These are phyloP conservation scores for Acleris cristana DNA, from an alignment of 2,888 invertebrate species.

Conservation along the genomic window DNA sequence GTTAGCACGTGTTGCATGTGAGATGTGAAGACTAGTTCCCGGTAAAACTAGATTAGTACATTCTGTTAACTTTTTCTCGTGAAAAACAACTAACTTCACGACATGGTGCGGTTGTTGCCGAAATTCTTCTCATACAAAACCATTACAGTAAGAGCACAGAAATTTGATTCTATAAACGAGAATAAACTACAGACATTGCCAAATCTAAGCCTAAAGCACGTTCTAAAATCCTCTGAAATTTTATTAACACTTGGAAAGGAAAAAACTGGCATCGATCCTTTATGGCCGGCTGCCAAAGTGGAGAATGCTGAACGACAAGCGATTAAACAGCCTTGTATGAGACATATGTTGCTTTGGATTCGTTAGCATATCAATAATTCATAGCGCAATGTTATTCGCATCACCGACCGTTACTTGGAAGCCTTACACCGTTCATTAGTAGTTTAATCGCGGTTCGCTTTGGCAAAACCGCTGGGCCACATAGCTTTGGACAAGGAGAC, in stretches of 20 bases:
- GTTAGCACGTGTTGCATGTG: slow-evolving; percentile 39
- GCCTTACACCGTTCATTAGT: slow-evolving; percentile 79
- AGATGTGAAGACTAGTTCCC: slow-evolving; percentile 34
- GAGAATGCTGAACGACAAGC: slow-evolving; percentile 48
- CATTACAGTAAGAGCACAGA: slow-evolving; percentile 1
- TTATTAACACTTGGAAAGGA: slow-evolving; percentile 39
- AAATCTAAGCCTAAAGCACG: slow-evolving; percentile 45
- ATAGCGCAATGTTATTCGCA: slow-evolving; percentile 76
- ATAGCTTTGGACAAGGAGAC: slow-evolving; percentile 60
- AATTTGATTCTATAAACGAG: slow-evolving; percentile 28
- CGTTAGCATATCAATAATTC: slow-evolving; percentile 79
- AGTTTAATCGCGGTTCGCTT: slow-evolving; percentile 76
- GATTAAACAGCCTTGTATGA: slow-evolving; percentile 68
- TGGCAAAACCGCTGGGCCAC: slow-evolving; percentile 82
- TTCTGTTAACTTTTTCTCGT: slow-evolving; percentile 11
- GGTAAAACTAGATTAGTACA: slow-evolving; percentile 27
- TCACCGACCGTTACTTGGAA: slow-evolving; percentile 81
- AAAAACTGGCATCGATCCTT: slow-evolving; percentile 33
- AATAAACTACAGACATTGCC: slow-evolving; percentile 50
- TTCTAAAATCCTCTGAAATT: slow-evolving; percentile 46
- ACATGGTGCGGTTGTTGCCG: background rate
- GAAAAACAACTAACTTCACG: background rate
- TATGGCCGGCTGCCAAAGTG: slow-evolving; percentile 33
- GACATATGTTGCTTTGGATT: slow-evolving; percentile 79
- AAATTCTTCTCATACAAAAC: background rate